Evolutionary conservation across 2,888 invertebrate species (phyloP), one percentile per base, ranked within the genome.

Genomic region (Cephalotes varians): DNA sequence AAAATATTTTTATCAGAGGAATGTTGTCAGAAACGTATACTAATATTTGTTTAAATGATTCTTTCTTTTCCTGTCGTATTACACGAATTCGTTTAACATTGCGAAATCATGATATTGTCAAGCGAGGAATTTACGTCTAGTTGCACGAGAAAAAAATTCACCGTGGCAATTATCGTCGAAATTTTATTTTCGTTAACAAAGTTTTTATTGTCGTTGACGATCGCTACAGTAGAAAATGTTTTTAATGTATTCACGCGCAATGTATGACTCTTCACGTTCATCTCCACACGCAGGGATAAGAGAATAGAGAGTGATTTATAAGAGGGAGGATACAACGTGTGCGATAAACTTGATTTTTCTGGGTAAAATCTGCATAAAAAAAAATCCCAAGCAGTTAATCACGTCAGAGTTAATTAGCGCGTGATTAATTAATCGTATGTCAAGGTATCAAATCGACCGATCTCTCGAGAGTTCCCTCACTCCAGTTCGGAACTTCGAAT

Each of bases 361-460:
- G 25, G 56, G 69, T 28, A 25, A 44, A 69, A 69, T 71, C 40
- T 54, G 49, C 18, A 56, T 69, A 56, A 15, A 58, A 60, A 73
- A 64, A 69, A 54, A 71, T 58, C 44, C 18, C 44, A 4, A 18
- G 44, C 77, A 69, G 69, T 77, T 77, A 77, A 77, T 77, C 71
- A 77, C 34, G 47, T 25, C 18, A 15, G 40, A 69, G 69, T 77
- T 77, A 77, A 77, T 77, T 77, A 77, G 77, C 71, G 71, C 77
- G 54, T 77, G 77, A 77, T 77, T 69, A 69, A 77, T 77, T 77
- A 77, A 69, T 31, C 56, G 69, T 58, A 56, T 77, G 69, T 56
- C 77, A 77, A 44, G 44, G 56, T 77, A 77, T 77, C 69, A 69
- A 56, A 77, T 58, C 77, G 69, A 58, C 77, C 56, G 34, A 77